These are phyloP conservation scores for Pantelozetes paolii DNA, from an alignment of 2,888 invertebrate genomes.

Conservation along the genomic window DNA sequence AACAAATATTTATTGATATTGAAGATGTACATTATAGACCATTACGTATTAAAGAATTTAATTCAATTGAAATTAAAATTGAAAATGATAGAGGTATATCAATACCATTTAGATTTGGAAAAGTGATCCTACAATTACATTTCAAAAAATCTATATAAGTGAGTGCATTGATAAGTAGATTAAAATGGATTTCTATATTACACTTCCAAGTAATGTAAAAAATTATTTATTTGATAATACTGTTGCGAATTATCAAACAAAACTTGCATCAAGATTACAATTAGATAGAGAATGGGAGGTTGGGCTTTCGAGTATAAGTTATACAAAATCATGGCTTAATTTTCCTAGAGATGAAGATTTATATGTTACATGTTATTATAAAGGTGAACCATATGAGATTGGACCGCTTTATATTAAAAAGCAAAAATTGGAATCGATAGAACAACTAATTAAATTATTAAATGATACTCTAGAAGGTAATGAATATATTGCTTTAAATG, in stretches of 20 bases:
- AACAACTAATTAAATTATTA: too few species aligned
- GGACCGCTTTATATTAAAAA: neutral
- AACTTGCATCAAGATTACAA: neutral
- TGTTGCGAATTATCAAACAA: constrained; percentile 4
- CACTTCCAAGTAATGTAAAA: constrained; percentile 1
- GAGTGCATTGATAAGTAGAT: neutral
- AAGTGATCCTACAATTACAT: neutral
- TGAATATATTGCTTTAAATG: too few species aligned
- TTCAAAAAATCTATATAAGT: neutral
- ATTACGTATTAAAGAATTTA: neutral
- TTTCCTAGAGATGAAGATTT: neutral
- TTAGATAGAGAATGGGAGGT: neutral
- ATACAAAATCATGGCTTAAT: neutral
- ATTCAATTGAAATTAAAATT: neutral
- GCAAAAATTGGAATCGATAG: too few species aligned
- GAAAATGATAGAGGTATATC: neutral
- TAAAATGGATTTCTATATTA: constrained; percentile 21
- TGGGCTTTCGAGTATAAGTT: neutral
- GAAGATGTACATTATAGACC: neutral
- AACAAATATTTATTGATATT: neutral
- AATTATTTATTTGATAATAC: neutral
- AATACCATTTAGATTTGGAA: neutral
- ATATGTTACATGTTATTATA: neutral
- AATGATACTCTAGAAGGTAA: too few species aligned
- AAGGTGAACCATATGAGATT: neutral